Evolutionary conservation across 2,113 vertebrate genomes (phyloP).

Genomic region (Beaufortia kweichowensis): DNA sequence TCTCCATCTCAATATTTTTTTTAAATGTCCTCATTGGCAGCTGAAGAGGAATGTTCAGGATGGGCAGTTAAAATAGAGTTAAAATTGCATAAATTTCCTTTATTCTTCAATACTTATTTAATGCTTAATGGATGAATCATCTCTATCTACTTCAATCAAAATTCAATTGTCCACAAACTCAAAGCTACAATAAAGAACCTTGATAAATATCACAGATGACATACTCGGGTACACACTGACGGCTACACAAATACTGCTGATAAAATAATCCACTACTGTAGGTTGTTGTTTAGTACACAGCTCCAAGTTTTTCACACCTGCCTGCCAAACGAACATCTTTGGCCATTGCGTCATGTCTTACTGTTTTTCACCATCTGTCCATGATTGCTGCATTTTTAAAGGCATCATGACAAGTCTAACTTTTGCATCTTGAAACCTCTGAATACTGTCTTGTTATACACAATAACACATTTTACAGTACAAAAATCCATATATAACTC

Average conservation of each 20-base stretch:
- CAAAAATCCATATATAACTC: too few relatives aligned
- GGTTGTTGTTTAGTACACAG: not conserved
- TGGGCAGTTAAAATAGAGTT: not conserved
- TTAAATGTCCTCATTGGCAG: not conserved
- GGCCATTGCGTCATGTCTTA: too few relatives aligned
- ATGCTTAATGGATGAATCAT: not conserved
- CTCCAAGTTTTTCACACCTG: not conserved
- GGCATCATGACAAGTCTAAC: too few relatives aligned
- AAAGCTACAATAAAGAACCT: not conserved
- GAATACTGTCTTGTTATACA: too few relatives aligned
- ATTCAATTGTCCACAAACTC: not conserved
- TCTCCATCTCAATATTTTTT: not conserved
- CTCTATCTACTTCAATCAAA: not conserved
- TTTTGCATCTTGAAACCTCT: too few relatives aligned
- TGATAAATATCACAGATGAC: not conserved
- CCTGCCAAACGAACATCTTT: not conserved
- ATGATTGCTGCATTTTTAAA: too few relatives aligned
- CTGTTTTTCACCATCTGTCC: too few relatives aligned
- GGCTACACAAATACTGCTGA: not conserved
- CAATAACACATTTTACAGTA: too few relatives aligned
- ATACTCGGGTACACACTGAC: not conserved
- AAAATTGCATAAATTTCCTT: not conserved
- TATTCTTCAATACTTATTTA: slow-evolving; percentile 3
- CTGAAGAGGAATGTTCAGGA: not conserved
- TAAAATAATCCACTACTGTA: not conserved